These are phyloP conservation scores for Coptotermes formosanus DNA, from an alignment of 1,140 invertebrate genomes.

Conservation along the genomic window DNA sequence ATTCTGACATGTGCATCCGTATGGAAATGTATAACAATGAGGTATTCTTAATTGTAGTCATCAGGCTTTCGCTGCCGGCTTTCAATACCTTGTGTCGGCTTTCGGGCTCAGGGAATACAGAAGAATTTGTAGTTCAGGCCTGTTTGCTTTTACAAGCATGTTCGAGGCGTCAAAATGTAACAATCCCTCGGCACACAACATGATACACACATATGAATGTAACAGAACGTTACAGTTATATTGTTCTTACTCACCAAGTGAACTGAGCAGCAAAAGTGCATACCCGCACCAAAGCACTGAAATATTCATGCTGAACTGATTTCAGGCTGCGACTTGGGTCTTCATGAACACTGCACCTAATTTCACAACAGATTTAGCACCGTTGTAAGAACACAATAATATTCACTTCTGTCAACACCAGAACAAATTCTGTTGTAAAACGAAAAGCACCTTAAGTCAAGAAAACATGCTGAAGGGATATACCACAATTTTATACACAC, in stretches of 20 bases:
- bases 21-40: too few species aligned
- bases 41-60: too few species aligned
- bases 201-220: too few species aligned
- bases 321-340: neutral
- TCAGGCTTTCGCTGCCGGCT: too few species aligned
- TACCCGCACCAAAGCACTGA: neutral
- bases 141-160: too few species aligned
- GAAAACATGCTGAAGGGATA: neutral
- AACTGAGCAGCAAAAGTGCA: neutral
- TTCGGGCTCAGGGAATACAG: too few species aligned
- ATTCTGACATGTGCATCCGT: too few species aligned
- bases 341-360: slow-evolving; percentile 5
- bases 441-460: neutral
- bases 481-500: neutral
- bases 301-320: neutral
- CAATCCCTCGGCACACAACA: too few species aligned
- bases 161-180: too few species aligned
- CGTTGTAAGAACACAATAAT: neutral
- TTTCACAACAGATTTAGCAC: neutral
- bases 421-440: neutral
- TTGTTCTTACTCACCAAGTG: neutral
- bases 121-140: too few species aligned
- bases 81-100: too few species aligned
- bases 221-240: too few species aligned
- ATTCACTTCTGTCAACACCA: neutral